Base-by-base conservation (phyloP, 2,888 invertebrate species). In the Apamea anceps region DNA sequence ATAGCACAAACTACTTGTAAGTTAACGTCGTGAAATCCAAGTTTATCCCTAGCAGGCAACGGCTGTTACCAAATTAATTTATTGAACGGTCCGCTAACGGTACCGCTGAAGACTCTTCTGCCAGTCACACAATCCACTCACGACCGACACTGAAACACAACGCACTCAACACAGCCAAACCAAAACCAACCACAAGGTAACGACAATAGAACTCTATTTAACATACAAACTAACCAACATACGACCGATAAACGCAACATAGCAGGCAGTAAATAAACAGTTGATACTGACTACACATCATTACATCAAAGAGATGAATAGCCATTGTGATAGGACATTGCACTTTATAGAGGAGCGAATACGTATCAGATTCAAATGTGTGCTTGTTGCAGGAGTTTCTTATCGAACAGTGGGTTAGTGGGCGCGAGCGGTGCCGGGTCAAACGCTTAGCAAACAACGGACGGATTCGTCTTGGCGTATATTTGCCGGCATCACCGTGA, bases 281-380 rank as follows among this genome's bases (percentile, higher is more conserved):
- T 96, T 95, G 96, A 96, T 96, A 96, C 94, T 93, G 93, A 94
- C 95, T 95, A 95, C 95, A 95, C 95, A 95, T 96, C 94, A 95
- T 96, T 95, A 95, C 95, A 95, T 95, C 94, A 94, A 95, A 94
- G 93, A 94, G 94, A 94, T 95, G 94, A 94, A 94, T 92, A 92
- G 90, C 87, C 88, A 90, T 93, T 94, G 93, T 92, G 82, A 91
- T 87, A 90, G 92, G 94, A 95, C 92, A 95, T 93, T 94, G 92
- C 91, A 94, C 95, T 94, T 90, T 96, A 92, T 83, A 57, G 12
- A 0, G 51, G 77, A 84, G 77, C 77, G 48, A 90, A 93, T 95
- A 96, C 91, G 92, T 91, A 90, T 92, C 85, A 95, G 89, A 94
- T 89, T 95, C 85, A 91, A 87, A 91, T 87, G 91, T 86, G 79